These are phyloP conservation scores for Presbytis comata DNA, from an alignment of 2,797 vertebrate species.

Conservation along the genomic window DNA sequence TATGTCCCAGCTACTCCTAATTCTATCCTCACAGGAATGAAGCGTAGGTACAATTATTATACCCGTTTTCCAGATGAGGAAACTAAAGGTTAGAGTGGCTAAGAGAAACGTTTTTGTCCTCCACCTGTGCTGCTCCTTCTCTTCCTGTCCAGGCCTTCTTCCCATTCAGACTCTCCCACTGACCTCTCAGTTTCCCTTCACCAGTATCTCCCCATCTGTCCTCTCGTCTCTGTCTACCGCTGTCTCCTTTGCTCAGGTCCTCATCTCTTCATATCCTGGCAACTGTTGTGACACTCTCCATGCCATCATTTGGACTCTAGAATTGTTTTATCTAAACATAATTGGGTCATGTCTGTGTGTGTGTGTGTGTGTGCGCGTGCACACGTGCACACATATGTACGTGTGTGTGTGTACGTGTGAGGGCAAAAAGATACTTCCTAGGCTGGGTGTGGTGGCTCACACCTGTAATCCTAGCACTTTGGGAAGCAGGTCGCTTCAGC, in stretches of 20 bases:
- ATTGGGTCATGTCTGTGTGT: neutral
- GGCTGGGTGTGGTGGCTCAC: neutral
- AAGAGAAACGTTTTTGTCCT: neutral
- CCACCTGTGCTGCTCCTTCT: neutral
- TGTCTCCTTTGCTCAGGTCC: neutral
- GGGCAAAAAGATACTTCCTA: neutral
- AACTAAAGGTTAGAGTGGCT: neutral
- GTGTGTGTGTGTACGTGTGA: neutral
- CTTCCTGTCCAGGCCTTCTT: neutral
- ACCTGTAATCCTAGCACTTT: neutral
- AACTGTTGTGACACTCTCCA: neutral
- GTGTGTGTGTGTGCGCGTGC: neutral
- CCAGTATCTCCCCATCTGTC: neutral
- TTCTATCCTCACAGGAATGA: neutral
- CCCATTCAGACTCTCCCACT: neutral
- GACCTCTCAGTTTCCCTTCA: neutral
- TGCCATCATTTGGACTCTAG: neutral
- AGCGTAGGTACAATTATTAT: neutral
- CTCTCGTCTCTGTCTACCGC: neutral
- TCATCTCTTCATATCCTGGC: neutral
- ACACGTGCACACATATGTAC: neutral
- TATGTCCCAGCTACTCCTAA: neutral
- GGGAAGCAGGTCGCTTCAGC: neutral
- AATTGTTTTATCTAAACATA: neutral
- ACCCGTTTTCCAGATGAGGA: neutral